Evolutionary conservation across 2,888 invertebrate species (phyloP).

Genomic region (Hyalella azteca): DNA sequence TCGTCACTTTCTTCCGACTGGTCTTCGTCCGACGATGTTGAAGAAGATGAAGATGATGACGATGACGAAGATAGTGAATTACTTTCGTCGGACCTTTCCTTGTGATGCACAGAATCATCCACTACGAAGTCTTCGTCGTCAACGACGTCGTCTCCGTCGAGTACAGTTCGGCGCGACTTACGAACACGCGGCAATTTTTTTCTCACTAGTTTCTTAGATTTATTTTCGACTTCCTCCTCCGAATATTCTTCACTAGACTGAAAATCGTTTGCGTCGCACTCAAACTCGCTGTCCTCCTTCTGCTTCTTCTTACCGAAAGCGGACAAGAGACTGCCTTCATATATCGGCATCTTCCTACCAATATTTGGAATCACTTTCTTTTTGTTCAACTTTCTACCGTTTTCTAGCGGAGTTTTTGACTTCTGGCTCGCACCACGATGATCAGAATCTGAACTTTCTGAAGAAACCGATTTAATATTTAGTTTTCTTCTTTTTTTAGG

Average conservation of each 20-base stretch:
- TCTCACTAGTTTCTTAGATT: constrained; percentile 18
- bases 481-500: constrained; percentile 21
- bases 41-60: constrained; percentile 40
- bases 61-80: constrained; percentile 40
- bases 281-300: constrained; percentile 39
- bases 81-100: constrained; percentile 47
- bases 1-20: constrained; percentile 41
- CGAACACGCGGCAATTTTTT: constrained; percentile 39
- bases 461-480: constrained; percentile 42
- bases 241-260: constrained; percentile 50
- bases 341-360: constrained; percentile 23
- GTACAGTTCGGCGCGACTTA: constrained; percentile 44
- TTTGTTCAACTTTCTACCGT: background rate
- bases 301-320: constrained; percentile 35
- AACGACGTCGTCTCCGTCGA: constrained; percentile 48
- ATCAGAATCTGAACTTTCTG: constrained; percentile 38
- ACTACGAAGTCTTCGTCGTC: constrained; percentile 50
- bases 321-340: background rate
- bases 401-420: background rate
- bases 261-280: constrained; percentile 49
- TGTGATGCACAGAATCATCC: constrained; percentile 37
- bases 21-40: constrained; percentile 41
- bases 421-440: background rate
- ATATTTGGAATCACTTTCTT: constrained; percentile 9
- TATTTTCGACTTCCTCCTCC: constrained; percentile 45